Evolutionary conservation across 2,113 vertebrate genomes (phyloP), one percentile per base, ranked within the genome.

Genomic region (Amazona guildingii): DNA sequence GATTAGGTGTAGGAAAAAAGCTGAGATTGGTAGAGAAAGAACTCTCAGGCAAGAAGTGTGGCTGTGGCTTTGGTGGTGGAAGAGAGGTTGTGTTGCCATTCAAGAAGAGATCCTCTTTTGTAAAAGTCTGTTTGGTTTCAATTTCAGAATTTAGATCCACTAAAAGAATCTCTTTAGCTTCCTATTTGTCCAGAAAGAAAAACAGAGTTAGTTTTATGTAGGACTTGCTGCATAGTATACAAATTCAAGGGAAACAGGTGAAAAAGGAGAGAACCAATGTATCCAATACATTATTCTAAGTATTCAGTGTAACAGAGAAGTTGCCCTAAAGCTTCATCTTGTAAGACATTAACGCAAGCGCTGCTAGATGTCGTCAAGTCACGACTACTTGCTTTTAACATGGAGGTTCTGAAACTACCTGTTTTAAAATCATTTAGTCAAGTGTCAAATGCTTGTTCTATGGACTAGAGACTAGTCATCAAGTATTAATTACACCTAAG

Each of bases 91-190:
- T 96, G 97, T 97, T 97, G 97, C 66, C 97, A 95, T 98, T 98
- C 95, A 96, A 97, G 97, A 98, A 97, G 98, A 98, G 98, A 92
- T 98, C 97, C 96, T 98, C 98, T 98, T 98, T 98, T 98, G 98
- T 96, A 98, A 98, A 98, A 97, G 98, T 98, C 96, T 99, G 98
- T 98, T 98, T 99, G 98, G 97, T 98, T 98, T 99, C 99, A 98
- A 99, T 98, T 98, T 99, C 99, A 98, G 98, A 98, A 95, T 99
- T 98, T 98, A 99, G 98, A 97, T 99, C 99, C 99, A 99, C 98
- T 99, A 99, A 99, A 90, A 99, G 98, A 98, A 99, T 98, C 96
- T 99, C 99, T 98, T 99, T 99, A 98, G 97, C 97, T 94, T 98
- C 99, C 99, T 99, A 98, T 98, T 98, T 98, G 96, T 98, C 97